Evolutionary conservation across 1,140 invertebrate species (phyloP), one percentile per base, ranked within the genome.

Genomic region (Lineus longissimus): DNA sequence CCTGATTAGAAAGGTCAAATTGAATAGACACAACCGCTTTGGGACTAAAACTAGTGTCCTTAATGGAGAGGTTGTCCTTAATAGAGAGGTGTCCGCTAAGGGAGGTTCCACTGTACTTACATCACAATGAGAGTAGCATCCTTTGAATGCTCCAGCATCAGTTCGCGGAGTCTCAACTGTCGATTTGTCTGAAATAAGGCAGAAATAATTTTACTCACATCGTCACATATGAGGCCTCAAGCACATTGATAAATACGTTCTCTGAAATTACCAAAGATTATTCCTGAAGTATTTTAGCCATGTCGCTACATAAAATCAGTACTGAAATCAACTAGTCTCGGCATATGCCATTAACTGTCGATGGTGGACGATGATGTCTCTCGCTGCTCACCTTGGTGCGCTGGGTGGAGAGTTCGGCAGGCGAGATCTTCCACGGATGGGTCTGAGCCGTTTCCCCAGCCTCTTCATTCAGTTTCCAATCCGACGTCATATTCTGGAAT

Each of bases 71-170:
- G n/a, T n/a, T n/a, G n/a, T n/a, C n/a, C n/a, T n/a, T n/a, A n/a
- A 7, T 7, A 36, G 33, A 15, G 4, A 36, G 33, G 33, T 36
- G 6, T 36, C 15, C 33, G 33, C 33, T 7, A 36, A 36, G 4
- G 33, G 15, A 15, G 33, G 15, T 4, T 7, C 33, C 25, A 23
- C 19, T 27, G n/a, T 71, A 87, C 89, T 86, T 85, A 91, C 94
- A 97, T 95, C 51, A 96, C 91, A 72, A 97, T 88, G 23, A 97
- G 84, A 41, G 87, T 87, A 0, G 93, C 88, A 56, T 92, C 85
- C 70, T 81, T 87, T 4, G 93, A 95, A 81, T 95, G 88, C 76
- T 92, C 87, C 33, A 90, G 77, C 19, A 97, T 78, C 63, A 95
- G 81, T 79, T 97, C 93, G 60, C 91, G 84, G 43, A 96, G 84